These are phyloP conservation scores for Cyprinella venusta DNA, from an alignment of 2,797 vertebrate genomes.

Conservation along the genomic window DNA sequence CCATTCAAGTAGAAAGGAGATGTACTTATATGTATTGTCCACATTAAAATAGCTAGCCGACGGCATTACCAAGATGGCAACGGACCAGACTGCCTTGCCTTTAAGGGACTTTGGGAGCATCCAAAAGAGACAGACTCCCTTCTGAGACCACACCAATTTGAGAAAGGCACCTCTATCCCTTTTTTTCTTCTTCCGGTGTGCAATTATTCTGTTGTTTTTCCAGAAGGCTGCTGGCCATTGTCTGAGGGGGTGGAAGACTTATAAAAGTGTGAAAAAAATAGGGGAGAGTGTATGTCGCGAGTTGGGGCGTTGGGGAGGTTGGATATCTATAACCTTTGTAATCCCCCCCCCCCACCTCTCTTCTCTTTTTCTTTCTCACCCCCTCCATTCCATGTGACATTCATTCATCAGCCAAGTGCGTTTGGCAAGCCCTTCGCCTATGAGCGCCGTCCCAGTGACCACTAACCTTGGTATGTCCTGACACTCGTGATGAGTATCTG, in stretches of 20 bases:
- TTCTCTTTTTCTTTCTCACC: conserved; percentile 49
- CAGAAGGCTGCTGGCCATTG: conserved; percentile 36
- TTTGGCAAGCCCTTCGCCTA: conserved; percentile 88
- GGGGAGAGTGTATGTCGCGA: conserved; percentile 35
- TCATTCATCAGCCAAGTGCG: conserved; percentile 90
- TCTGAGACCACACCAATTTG: conserved; percentile 47
- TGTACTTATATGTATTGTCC: neutral
- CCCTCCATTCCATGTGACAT: conserved; percentile 87
- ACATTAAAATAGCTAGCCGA: neutral
- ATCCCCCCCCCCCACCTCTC: conserved; percentile 65
- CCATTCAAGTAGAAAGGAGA: neutral
- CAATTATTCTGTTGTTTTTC: conserved; percentile 36
- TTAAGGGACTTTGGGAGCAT: conserved; percentile 3
- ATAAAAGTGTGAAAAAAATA: conserved; percentile 64
- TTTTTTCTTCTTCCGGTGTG: conserved; percentile 14
- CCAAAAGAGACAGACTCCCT: conserved; percentile 15
- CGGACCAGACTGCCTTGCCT: neutral
- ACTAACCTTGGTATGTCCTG: conserved; percentile 99
- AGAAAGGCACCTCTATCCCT: conserved; percentile 45
- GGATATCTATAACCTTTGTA: conserved; percentile 88
- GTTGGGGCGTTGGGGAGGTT: conserved; percentile 60
- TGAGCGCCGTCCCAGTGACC: conserved; percentile 90
- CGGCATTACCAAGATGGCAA: conserved; percentile 1
- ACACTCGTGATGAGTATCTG: conserved; percentile 98
- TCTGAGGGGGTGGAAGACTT: conserved; percentile 25